Base-by-base conservation (phyloP, 2,888 invertebrate species). In the Lasius fuliginosus region DNA sequence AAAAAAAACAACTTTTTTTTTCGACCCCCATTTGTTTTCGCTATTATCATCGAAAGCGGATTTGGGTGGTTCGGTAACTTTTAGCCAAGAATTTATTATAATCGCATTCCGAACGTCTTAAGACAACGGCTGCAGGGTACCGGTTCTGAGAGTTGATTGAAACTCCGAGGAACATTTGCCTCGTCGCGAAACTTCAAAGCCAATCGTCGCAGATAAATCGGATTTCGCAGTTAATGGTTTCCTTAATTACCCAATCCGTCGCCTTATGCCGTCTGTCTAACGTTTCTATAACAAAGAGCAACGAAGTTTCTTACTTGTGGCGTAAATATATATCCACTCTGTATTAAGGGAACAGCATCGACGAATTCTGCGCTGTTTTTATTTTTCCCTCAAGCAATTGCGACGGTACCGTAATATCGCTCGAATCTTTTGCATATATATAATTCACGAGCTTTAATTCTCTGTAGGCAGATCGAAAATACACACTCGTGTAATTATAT, bases 81-180 rank as follows among this genome's bases (percentile, higher is more conserved):
- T 88, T 87, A 84, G 71, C 82, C 87, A 89, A 89, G 92, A 92
- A 88, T 92, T 92, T 89, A 89, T 88, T 91, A 90, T 90, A 90
- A 90, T 90, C 89, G 88, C 88, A 90, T 90, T 90, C 90, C 49
- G 85, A 86, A 82, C 82, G 89, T 85, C 90, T 89, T 86, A 87
- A 77, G 77, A 85, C 85, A 88, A 90, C 85, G 90, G 74, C 85
- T 87, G 90, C 84, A 85, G 89, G 88, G 86, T 90, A 89, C 74
- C 85, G 84, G 83, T 83, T 81, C 86, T 82, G 77, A 69, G 79
- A 77, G 69, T 85, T 90, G 90, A 90, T 90, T 90, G 89, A 90
- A 90, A 90, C 87, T 90, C 85, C 40, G 42, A 36, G 75, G 84
- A 90, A 89, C 86, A 88, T 84, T 89, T 85, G 89, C 86, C 79